Base-by-base conservation (phyloP, 2,113 vertebrate genomes). In the Lanius collurio region DNA sequence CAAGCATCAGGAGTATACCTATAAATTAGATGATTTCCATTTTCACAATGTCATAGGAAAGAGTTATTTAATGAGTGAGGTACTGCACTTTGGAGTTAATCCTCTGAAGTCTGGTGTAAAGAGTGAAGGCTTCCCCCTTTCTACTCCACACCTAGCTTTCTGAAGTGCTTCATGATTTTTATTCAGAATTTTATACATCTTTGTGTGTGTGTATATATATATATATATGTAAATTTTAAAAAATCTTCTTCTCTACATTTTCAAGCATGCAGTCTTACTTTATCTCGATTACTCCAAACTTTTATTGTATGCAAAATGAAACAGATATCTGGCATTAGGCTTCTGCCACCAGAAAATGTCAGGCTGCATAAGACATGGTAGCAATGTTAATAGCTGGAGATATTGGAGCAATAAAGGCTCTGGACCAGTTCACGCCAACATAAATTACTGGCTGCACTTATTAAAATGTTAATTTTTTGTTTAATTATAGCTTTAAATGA, bases 391-490 rank as follows among this genome's bases (percentile, higher is more conserved):
- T 41, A 87, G 60, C 19, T 68, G 11, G 39, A 84, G 15, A 74
- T 81, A 68, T 13, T 0, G 0, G 9, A 1, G 0, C 11, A 64
- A 22, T 83, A 63, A 91, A 90, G 47, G 23, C 52, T 59, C 19
- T 71, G 39, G 27, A 63, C 15, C 52, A 41, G 68, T 78, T 92
- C 64, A 87, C 22, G 87, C n/a, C 10, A 68, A 64, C 18, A 62
- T 52, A 92, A 84, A 83, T 87, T 60, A 83, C 44, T 60, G 49
- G 11, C 11, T 78, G 5, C 28, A 46, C 31, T 68, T 94, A 71
- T n/a, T 94, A 75, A 89, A 93, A 89, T 78, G 31, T 67, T 78
- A 15, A n/a, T 90, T 94, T 92, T 44, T 90, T 86, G 13, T 63
- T 90, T 89, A 93, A 89, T 92, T 56, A 71, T 42, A n/a, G 37